phyloP scores from a whole-genome alignment of 1,140 invertebrate genomes.

The Papilio helenus region DNA sequence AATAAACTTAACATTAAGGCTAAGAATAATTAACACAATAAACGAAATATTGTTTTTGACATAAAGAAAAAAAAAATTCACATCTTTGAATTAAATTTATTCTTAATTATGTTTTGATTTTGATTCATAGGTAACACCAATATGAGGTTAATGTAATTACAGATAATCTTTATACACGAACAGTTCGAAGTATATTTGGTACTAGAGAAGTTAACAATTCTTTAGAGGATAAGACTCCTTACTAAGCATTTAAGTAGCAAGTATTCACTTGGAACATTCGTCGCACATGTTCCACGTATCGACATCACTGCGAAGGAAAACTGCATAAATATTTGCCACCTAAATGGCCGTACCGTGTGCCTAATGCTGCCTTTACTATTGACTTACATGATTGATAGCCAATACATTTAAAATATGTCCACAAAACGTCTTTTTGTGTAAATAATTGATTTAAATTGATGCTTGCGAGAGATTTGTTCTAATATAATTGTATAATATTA shows the following conservation, averaged over 20 bases:
- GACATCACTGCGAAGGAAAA: background rate
- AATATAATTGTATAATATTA: background rate
- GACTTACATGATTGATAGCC: conserved; percentile 6
- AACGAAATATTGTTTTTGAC: too few species aligned
- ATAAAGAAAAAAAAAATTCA: too few species aligned
- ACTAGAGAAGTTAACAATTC: too few species aligned
- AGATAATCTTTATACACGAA: too few species aligned
- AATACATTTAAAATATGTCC: background rate
- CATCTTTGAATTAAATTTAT: too few species aligned
- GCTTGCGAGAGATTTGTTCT: background rate
- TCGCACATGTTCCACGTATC: conserved; percentile 27
- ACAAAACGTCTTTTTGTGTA: background rate
- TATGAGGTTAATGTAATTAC: too few species aligned
- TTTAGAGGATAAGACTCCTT: background rate
- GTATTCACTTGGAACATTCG: conserved; percentile 24
- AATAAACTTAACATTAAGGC: background rate
- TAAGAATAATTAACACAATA: too few species aligned
- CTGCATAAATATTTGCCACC: conserved; percentile 37
- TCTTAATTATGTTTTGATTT: too few species aligned
- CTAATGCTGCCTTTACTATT: conserved; percentile 31
- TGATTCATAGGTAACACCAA: too few species aligned
- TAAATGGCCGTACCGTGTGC: conserved; percentile 28
- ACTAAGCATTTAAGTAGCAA: background rate
- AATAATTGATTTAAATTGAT: background rate
- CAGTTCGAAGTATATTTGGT: too few species aligned